These are phyloP conservation scores for Onychomys torridus DNA, from an alignment of 2,797 vertebrate genomes.

Conservation along the genomic window DNA sequence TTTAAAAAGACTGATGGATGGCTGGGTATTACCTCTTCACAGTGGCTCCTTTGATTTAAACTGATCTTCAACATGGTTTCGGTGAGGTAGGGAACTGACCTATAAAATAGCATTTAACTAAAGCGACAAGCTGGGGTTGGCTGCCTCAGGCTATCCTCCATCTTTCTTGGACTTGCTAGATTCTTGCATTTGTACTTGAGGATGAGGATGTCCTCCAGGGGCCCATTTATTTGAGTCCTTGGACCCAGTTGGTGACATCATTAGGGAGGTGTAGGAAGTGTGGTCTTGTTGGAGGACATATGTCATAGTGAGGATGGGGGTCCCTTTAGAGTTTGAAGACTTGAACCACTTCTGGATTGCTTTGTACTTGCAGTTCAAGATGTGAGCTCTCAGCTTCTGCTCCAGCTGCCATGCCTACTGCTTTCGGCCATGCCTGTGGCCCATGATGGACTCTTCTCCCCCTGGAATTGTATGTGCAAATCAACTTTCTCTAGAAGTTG, in stretches of 20 bases:
- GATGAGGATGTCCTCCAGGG: background rate
- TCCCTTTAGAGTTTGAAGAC: background rate
- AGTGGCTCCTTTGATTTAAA: conserved; percentile 13
- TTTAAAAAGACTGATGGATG: conserved; percentile 10
- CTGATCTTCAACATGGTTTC: conserved; percentile 19
- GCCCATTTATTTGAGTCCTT: background rate
- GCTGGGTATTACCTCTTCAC: background rate
- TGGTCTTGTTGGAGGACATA: background rate
- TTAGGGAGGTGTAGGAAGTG: background rate
- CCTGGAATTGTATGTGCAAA: background rate
- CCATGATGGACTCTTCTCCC: background rate
- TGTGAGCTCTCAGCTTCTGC: background rate
- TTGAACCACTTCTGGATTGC: background rate
- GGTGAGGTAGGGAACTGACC: background rate
- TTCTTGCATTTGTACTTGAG: background rate
- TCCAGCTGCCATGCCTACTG: background rate
- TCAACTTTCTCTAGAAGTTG: background rate
- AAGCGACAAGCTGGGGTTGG: background rate
- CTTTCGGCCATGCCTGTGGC: background rate
- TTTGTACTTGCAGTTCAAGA: background rate
- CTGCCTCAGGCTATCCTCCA: background rate
- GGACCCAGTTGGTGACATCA: background rate
- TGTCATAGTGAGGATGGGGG: background rate
- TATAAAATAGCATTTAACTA: background rate
- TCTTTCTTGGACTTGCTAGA: background rate